phyloP scores from a whole-genome alignment of 2,888 invertebrate species.

The Ophioninae sp. region DNA sequence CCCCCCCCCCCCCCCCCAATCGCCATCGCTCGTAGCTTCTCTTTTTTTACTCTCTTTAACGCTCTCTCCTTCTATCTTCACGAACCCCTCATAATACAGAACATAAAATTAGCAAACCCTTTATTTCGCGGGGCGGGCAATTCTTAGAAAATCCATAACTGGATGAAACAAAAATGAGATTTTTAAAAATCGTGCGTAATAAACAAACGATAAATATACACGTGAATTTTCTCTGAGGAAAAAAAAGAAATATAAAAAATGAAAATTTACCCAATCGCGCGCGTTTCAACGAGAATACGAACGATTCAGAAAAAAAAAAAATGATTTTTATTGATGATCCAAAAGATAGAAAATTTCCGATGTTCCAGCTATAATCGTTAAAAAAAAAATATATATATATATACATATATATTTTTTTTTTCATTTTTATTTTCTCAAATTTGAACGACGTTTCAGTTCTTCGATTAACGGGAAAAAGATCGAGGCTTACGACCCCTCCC shows the following conservation, averaged over 20 bases:
- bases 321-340: background rate
- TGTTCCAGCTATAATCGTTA: background rate
- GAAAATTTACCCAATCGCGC: conserved; percentile 4
- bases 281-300: background rate
- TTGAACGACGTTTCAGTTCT: conserved; percentile 3
- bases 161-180: conserved; percentile 1
- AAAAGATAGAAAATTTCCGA: conserved; percentile 1
- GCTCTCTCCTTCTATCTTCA: conserved; percentile 21
- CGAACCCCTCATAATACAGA: conserved; percentile 28
- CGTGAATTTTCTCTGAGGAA: background rate
- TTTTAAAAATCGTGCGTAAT: background rate
- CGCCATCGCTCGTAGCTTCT: conserved; percentile 41
- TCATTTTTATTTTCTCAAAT: background rate
- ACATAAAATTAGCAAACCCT: conserved; percentile 30
- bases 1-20: background rate
- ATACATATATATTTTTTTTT: no score
- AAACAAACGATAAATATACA: conserved; percentile 11
- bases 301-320: background rate
- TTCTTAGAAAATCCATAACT: conserved; percentile 17
- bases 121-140: conserved; percentile 46
- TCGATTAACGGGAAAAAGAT: background rate
- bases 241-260: no score
- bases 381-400: no score
- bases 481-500: no score
- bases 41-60: conserved; percentile 20